Percentiles rank a stretch among this genome's conserved stretches.
Conservation (phyloP, 2,888 invertebrate species). For the Eudasyphora cyanicolor region DNA sequence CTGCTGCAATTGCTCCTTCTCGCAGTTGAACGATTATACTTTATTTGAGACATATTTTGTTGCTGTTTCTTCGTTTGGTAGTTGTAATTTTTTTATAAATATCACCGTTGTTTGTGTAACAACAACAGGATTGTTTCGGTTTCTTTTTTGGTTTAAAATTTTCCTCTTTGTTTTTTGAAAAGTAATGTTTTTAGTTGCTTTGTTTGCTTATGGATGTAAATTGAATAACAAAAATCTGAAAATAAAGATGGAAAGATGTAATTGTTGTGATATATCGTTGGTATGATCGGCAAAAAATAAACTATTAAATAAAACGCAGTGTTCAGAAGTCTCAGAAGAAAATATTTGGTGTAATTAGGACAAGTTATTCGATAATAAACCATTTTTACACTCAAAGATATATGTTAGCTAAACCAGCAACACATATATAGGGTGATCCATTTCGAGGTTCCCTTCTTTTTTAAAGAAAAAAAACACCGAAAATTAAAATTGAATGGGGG, state of each 20-base stretch:
- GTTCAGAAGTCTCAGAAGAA: no score
- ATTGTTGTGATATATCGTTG: neutral
- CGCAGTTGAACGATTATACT: slow-evolving; percentile 29
- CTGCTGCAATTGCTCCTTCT: slow-evolving; percentile 32
- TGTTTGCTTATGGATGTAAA: slow-evolving; percentile 24
- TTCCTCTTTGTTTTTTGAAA: slow-evolving; percentile 7
- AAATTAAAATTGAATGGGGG: no score
- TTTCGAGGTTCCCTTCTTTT: no score
- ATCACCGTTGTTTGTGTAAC: slow-evolving; percentile 58
- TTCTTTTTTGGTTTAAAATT: neutral
- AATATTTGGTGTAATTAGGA: no score
- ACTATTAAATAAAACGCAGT: no score
- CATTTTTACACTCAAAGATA: no score
- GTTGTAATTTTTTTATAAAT: slow-evolving; percentile 41
- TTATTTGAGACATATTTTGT: slow-evolving; percentile 57
- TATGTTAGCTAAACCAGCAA: no score
- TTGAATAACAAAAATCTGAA: slow-evolving; percentile 50
- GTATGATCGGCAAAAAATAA: neutral
- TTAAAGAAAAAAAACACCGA: no score
- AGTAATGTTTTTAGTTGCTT: slow-evolving; percentile 48
- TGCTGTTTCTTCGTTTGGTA: slow-evolving; percentile 20
- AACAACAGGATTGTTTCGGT: neutral
- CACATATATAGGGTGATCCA: no score
- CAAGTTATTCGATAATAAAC: no score
- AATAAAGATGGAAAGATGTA: neutral